Base-by-base conservation (phyloP, 2,797 vertebrate species). In the Crax fasciolata region DNA sequence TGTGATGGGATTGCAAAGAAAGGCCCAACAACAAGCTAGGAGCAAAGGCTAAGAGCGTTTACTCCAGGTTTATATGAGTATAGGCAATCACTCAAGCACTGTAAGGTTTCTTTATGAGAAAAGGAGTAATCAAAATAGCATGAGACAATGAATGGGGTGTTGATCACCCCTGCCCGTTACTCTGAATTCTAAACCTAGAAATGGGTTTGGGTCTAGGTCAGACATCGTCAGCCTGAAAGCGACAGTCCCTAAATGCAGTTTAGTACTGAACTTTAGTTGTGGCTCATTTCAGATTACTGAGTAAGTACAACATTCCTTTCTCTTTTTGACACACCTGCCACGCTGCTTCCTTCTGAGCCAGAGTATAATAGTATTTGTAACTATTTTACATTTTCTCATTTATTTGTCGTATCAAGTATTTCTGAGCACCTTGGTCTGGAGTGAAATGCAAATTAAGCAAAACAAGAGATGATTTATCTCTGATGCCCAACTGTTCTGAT, bases 401-500 rank as follows among this genome's bases (percentile, higher is more conserved):
- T 83, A 77, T 96, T 82, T 54, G 84, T 72, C 59, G 32, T 81
- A 82, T 84, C 93, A 49, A 91, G 57, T 21, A 82, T 54, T 93
- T 77, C 72, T 73, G 44, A 74, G 62, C 75, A 93, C 81, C 74
- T 89, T 84, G 97, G 81, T 92, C 74, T 85, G 91, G 84, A 94
- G 85, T 43, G 62, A 89, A 91, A 95, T 61, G 67, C 77, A 95
- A 97, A 95, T 95, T 68, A 83, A 96, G 86, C 74, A 85, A 89
- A 96, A 89, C 72, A 91, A 89, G 43, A 67, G 90, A 58, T 62
- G 71, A 92, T 96, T 95, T 95, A 63, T 95, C 87, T 68, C 85
- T 89, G 58, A 65, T 95, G 94, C 52, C 90, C 87, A 93, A 95
- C 74, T 87, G 86, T 46, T 93, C 78, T 1, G 8, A 77, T 92